These are phyloP conservation scores for Arrhopalites spinosus DNA, from an alignment of 2,888 invertebrate species.

Conservation along the genomic window DNA sequence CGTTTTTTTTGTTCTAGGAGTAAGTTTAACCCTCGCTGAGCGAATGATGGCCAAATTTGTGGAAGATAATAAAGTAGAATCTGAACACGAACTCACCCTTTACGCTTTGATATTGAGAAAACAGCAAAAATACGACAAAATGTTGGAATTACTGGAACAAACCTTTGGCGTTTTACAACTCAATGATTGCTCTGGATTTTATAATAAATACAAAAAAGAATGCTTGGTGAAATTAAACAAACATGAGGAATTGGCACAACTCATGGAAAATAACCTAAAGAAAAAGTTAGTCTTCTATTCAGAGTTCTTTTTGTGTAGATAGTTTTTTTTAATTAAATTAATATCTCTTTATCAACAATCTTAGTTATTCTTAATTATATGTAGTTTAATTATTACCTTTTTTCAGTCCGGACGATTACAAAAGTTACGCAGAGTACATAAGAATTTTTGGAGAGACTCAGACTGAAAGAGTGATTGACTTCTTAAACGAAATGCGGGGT, in stretches of 20 bases:
- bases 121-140: constrained; percentile 68
- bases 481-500: constrained; percentile 33
- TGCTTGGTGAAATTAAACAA: constrained; percentile 37
- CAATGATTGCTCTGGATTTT: constrained; percentile 38
- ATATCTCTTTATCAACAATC: too few relatives aligned
- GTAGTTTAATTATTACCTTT: too few relatives aligned
- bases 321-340: neutral
- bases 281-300: constrained; percentile 36
- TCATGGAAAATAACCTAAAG: constrained; percentile 36
- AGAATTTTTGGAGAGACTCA: constrained; percentile 35
- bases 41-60: constrained; percentile 92
- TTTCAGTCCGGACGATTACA: constrained; percentile 36
- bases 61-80: constrained; percentile 66
- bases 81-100: constrained; percentile 90
- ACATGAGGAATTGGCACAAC: constrained; percentile 34
- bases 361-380: too few relatives aligned
- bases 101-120: constrained; percentile 83
- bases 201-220: constrained; percentile 37
- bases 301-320: neutral
- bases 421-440: constrained; percentile 42
- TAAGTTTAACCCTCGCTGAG: constrained; percentile 86
- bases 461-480: constrained; percentile 29
- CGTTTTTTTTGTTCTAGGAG: constrained; percentile 66
- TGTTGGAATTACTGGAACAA: constrained; percentile 79
- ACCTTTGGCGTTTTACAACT: constrained; percentile 64